Conservation (phyloP, 1,140 invertebrate species). For the Olivierus martensii region DNA sequence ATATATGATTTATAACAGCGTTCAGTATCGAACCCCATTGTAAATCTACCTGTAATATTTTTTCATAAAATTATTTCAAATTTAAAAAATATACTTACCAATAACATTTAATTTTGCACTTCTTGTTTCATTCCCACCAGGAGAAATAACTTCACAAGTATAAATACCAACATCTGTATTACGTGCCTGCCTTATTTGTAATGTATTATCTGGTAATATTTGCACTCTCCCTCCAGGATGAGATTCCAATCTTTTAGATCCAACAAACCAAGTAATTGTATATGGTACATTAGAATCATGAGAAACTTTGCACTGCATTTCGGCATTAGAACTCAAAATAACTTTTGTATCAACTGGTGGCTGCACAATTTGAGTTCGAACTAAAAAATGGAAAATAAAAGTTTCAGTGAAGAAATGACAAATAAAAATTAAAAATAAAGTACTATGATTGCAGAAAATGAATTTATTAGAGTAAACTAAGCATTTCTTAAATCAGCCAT, state of each 20-base stretch:
- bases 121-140: conserved; percentile 81
- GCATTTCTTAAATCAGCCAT: no score
- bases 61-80: no score
- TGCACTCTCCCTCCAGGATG: conserved; percentile 20
- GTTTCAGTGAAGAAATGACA: no score
- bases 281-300: conserved; percentile 81
- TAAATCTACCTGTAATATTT: no score
- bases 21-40: no score
- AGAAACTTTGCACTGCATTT: conserved; percentile 83
- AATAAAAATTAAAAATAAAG: no score
- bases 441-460: no score
- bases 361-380: conserved; percentile 16
- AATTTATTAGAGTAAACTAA: no score
- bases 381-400: no score
- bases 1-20: no score
- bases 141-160: conserved; percentile 53
- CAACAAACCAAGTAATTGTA: conserved; percentile 80
- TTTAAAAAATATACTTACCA: conserved; percentile 12
- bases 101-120: conserved; percentile 71
- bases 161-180: conserved; percentile 37
- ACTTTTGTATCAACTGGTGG: conserved; percentile 37
- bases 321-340: conserved; percentile 74
- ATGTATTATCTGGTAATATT: conserved; percentile 31
- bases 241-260: conserved; percentile 40
- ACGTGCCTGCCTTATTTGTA: conserved; percentile 33